Percentiles rank a stretch among this genome's conserved stretches.
phyloP scores from a whole-genome alignment of 37 sponge, comb jelly and placozoan genomes.

The Aplysina aerophoba region DNA sequence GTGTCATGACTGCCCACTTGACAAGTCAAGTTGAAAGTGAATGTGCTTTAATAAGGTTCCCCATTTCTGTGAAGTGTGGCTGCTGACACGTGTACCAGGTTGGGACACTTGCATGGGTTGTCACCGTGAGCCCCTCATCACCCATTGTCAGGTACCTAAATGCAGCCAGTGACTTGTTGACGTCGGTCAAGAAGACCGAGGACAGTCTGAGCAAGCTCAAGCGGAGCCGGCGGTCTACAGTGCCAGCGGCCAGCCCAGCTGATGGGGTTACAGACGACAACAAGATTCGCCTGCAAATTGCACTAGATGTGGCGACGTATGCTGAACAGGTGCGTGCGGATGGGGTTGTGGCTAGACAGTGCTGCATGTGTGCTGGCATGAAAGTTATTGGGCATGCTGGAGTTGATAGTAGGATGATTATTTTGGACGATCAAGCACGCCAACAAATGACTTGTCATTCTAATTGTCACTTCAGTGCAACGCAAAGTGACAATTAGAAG shows the following conservation, averaged over 20 bases:
- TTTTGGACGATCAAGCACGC: no score
- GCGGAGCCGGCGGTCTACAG: slow-evolving; percentile 55
- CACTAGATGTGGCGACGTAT: slow-evolving; percentile 80
- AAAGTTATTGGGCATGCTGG: no score
- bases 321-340: slow-evolving; percentile 46
- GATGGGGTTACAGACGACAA: slow-evolving; percentile 88
- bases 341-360: neutral
- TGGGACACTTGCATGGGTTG: neutral
- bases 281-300: slow-evolving; percentile 92
- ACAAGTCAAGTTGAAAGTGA: no score
- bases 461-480: no score
- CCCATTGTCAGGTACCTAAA: slow-evolving; percentile 62
- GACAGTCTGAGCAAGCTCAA: slow-evolving; percentile 89
- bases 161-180: slow-evolving; percentile 78
- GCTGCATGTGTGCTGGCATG: neutral
- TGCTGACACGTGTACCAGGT: neutral
- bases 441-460: no score
- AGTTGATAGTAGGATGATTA: no score
- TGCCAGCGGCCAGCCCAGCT: slow-evolving; percentile 5
- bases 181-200: slow-evolving; percentile 91
- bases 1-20: no score
- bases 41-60: no score
- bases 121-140: neutral
- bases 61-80: slow-evolving; percentile 6
- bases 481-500: no score